These are phyloP conservation scores for Panthera uncia DNA, from an alignment of 2,113 vertebrate species.

Conservation along the genomic window DNA sequence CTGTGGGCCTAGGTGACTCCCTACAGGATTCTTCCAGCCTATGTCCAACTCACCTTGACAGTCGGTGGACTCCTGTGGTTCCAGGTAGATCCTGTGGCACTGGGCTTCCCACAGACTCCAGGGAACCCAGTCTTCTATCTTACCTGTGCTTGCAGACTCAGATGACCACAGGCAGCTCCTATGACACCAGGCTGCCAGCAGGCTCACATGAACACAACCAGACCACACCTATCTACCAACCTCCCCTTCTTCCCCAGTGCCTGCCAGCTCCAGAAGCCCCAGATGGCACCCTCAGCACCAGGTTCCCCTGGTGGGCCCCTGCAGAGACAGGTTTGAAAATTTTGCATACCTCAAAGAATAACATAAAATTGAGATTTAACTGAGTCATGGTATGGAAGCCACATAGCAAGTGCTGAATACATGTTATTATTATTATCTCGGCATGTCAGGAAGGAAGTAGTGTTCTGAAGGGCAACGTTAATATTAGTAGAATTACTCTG, in stretches of 20 bases:
- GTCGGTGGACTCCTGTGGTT: background rate
- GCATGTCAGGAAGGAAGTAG: background rate
- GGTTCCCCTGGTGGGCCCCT: background rate
- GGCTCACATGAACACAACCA: background rate
- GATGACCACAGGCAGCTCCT: background rate
- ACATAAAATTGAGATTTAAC: background rate
- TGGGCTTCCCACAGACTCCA: background rate
- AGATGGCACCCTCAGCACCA: background rate
- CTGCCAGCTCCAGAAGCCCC: background rate
- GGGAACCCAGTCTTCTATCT: background rate
- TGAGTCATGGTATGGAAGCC: background rate
- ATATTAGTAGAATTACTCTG: constrained; percentile 11
- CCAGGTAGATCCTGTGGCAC: background rate
- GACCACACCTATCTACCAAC: background rate
- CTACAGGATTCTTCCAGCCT: too few species aligned
- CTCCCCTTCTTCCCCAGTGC: background rate
- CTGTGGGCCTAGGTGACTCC: background rate
- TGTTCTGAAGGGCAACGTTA: background rate
- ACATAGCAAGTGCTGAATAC: background rate
- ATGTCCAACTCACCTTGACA: background rate
- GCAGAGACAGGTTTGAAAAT: background rate
- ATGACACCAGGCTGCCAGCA: background rate
- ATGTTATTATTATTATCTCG: background rate
- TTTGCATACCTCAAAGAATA: background rate
- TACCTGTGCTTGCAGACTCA: background rate